Evolutionary conservation across 2,888 invertebrate species (phyloP), one percentile per base, ranked within the genome.

Genomic region (Caenorhabditis sinica): DNA sequence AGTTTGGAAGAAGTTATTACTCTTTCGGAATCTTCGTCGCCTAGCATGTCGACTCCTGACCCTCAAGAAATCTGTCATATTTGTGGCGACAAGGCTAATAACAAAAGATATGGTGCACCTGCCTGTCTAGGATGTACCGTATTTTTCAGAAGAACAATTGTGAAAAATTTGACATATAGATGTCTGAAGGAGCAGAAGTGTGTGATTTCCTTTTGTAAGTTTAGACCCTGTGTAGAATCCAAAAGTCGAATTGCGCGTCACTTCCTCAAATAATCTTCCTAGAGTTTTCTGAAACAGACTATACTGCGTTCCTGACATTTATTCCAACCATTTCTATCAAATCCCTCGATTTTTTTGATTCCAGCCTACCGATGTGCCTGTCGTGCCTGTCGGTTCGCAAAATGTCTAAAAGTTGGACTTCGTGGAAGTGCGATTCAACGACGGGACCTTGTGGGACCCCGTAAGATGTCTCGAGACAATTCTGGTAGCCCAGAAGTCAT

Each of bases 121-220:
- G 87, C 87, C 23, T 87, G 87, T 65, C 84, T 87, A 13, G 86
- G 87, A 33, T 87, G 87, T 69, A 84, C 82, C 25, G 87, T 87
- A 33, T 87, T 87, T 58, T 87, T 87, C 43, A 79, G 87, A 9
- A 75, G 87, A 28, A 77, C 87, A 53, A 74, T 87, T 20, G 73
- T 66, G 15, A 83, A 84, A 43, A 58, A 83, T 15, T 49, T 75
- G 36, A 73, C 83, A 9, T 87, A 84, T 61, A 72, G 61, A 20
- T 87, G 87, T 53, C 43, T 83, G 20, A 79, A 79, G 36, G 43
- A 58, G 13, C 49, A 79, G 51, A 73, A 69, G 15, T 87, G 87
- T 56, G 45, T 45, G 8, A 86, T 87, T 65, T 75, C 79, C 0
- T 56, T 63, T 53, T 68, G 86, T 86, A 40, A 76, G 71, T 56